phyloP scores from a whole-genome alignment of 2,113 vertebrate species.

The Meles meles region DNA sequence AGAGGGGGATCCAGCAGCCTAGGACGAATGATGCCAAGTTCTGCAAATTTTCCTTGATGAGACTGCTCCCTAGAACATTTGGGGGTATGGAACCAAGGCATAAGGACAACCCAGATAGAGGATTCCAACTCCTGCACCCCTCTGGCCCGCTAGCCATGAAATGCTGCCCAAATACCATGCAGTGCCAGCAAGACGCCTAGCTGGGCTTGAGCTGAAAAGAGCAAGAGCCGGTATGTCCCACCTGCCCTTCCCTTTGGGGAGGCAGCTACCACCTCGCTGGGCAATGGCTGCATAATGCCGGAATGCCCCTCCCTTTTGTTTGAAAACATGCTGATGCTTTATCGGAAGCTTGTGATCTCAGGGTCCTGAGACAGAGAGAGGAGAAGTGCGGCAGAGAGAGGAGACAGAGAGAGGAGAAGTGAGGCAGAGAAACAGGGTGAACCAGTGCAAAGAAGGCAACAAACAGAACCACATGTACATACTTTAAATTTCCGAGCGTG shows the following conservation, averaged over 20 bases:
- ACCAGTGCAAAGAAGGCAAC: not conserved
- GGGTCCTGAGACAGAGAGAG: not conserved
- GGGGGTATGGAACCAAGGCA: rapidly evolving
- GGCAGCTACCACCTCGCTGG: not conserved
- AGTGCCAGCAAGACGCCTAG: not conserved
- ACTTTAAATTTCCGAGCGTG: not conserved
- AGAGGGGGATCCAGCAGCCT: not conserved
- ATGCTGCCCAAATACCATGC: not conserved
- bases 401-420: no score
- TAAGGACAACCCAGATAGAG: not conserved
- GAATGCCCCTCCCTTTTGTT: not conserved
- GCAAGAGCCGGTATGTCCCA: rapidly evolving
- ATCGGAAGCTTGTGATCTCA: not conserved
- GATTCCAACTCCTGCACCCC: rapidly evolving
- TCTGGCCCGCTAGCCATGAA: not conserved
- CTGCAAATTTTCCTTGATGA: not conserved
- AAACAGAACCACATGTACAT: not conserved
- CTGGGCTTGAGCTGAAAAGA: not conserved
- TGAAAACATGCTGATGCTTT: not conserved
- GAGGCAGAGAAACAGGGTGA: not conserved
- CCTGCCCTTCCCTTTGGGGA: not conserved
- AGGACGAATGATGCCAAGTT: rapidly evolving
- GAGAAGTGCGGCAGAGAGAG: no score
- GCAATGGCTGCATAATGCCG: not conserved
- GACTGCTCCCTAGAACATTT: not conserved